Percentiles rank a stretch among this genome's conserved stretches.
Conservation (phyloP, 2,888 invertebrate genomes). For the Dryadula phaetusa region DNA sequence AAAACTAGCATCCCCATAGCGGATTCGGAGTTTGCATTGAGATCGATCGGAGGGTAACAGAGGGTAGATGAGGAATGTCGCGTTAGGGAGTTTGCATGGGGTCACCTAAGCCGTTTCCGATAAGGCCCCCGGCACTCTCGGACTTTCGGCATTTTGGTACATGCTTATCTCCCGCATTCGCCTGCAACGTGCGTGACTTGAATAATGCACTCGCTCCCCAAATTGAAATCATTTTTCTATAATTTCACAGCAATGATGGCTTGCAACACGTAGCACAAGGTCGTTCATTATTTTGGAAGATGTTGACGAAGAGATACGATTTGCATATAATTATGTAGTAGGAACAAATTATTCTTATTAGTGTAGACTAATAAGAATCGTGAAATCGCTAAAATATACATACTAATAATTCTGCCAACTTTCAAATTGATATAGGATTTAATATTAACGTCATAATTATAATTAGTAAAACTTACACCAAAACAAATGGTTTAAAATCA, state of each 20-base stretch:
- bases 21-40: slow-evolving; percentile 77
- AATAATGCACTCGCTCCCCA: slow-evolving; percentile 73
- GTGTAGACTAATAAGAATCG: too few species aligned
- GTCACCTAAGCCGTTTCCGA: slow-evolving; percentile 84
- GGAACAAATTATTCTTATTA: too few species aligned
- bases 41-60: slow-evolving; percentile 73
- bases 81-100: slow-evolving; percentile 81
- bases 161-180: slow-evolving; percentile 78
- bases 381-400: too few species aligned
- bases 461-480: too few species aligned
- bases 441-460: too few species aligned
- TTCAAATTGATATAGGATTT: too few species aligned
- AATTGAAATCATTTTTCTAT: slow-evolving; percentile 77
- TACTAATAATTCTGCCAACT: too few species aligned
- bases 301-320: not conserved
- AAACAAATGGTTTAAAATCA: too few species aligned
- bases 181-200: slow-evolving; percentile 73
- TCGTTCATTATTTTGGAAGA: not conserved
- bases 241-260: slow-evolving; percentile 45
- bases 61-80: slow-evolving; percentile 73
- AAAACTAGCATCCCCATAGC: slow-evolving; percentile 67
- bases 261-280: slow-evolving; percentile 28
- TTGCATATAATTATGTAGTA: too few species aligned
- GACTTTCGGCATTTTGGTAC: slow-evolving; percentile 63
- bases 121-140: slow-evolving; percentile 71